Evolutionary conservation across 1,140 invertebrate genomes (phyloP).

Genomic region (Zaprionus ornatus): DNA sequence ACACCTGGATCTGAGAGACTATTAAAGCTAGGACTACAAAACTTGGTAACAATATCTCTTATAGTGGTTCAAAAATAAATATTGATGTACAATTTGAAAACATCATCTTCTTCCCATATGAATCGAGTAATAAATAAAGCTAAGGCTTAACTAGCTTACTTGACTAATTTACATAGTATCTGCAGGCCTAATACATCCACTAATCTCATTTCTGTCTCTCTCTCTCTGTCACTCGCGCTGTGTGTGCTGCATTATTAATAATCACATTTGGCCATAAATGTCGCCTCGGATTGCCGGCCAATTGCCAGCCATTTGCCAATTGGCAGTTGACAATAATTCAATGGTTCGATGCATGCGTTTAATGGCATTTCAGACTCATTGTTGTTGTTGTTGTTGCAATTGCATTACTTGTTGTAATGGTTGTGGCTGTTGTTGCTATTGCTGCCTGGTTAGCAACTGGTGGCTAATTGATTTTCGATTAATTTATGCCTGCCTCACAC

Average conservation of each 20-base stretch:
- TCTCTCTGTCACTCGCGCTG: background rate
- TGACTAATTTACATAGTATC: conserved; percentile 1
- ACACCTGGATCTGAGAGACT: background rate
- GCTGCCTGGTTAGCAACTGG: conserved; percentile 21
- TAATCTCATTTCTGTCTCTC: background rate
- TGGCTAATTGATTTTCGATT: conserved; percentile 78
- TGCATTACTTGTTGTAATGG: conserved; percentile 28
- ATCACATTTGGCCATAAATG: conserved; percentile 50
- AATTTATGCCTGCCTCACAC: conserved; percentile 72
- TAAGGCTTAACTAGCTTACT: too few species aligned
- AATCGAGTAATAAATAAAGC: too few species aligned
- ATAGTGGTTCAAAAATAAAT: too few species aligned
- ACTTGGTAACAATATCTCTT: background rate
- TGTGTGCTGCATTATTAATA: conserved; percentile 47
- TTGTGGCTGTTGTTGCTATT: background rate
- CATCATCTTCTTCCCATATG: too few species aligned
- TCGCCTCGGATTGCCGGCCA: conserved; percentile 48
- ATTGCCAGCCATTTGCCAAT: conserved; percentile 51
- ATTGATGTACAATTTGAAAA: too few species aligned
- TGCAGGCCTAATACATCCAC: background rate
- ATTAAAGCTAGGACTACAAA: background rate
- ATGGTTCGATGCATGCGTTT: conserved; percentile 48
- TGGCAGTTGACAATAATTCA: conserved; percentile 58
- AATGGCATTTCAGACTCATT: conserved; percentile 36
- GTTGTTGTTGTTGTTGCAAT: conserved; percentile 24